Evolutionary conservation across 2,888 invertebrate genomes (phyloP).

Genomic region (Zaprionus lineosus): DNA sequence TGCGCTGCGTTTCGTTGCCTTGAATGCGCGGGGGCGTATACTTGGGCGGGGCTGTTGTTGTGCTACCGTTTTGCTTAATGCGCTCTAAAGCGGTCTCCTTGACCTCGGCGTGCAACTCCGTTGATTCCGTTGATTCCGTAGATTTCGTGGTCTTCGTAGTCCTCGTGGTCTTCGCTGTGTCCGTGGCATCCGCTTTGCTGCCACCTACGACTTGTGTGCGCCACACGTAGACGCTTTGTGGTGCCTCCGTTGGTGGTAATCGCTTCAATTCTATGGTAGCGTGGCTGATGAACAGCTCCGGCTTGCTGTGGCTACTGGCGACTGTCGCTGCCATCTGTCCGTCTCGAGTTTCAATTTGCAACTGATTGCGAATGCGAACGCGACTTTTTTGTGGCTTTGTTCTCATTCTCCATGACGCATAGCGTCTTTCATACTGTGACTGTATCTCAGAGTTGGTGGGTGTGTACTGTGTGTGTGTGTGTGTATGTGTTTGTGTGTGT

Average conservation of each 20-base stretch:
- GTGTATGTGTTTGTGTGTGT: neutral
- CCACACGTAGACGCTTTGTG: constrained; percentile 52
- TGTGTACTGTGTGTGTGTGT: neutral
- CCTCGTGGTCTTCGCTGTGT: too few species aligned
- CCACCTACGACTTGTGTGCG: constrained; percentile 49
- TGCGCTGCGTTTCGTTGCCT: constrained; percentile 55
- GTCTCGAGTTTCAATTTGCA: constrained; percentile 57
- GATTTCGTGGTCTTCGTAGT: too few species aligned
- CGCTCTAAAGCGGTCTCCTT: constrained; percentile 9
- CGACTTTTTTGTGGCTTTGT: constrained; percentile 53
- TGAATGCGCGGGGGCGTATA: constrained; percentile 54
- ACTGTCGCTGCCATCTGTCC: constrained; percentile 58
- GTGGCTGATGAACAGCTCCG: constrained; percentile 52
- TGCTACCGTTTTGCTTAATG: constrained; percentile 26
- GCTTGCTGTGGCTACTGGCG: constrained; percentile 13
- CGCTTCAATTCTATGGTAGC: constrained; percentile 54
- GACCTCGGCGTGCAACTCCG: constrained; percentile 5
- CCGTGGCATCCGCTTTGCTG: too few species aligned
- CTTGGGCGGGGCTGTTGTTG: constrained; percentile 28
- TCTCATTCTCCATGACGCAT: too few species aligned
- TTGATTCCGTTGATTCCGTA: too few species aligned
- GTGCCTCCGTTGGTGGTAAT: constrained; percentile 5
- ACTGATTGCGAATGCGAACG: constrained; percentile 57
- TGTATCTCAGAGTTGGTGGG: constrained; percentile 5
- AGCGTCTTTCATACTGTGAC: constrained; percentile 55